These are phyloP conservation scores for Eurystomus gularis DNA, from an alignment of 2,113 vertebrate species.

Conservation along the genomic window DNA sequence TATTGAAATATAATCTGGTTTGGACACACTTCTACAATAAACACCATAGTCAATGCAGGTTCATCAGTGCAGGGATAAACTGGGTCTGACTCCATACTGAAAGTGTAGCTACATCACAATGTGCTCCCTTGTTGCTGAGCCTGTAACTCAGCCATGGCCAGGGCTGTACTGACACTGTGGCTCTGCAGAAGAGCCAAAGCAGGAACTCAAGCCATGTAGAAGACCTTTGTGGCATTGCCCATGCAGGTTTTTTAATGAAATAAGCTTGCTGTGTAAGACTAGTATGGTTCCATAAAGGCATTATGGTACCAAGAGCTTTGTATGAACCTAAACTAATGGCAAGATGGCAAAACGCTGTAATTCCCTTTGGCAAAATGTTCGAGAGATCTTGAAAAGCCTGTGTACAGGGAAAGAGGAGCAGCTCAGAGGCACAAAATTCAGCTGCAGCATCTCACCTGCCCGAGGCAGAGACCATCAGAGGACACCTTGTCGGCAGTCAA, in stretches of 20 bases:
- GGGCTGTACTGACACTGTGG: rapidly evolving
- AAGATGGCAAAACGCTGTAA: not conserved
- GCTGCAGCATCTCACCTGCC: not conserved
- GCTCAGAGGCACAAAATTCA: not conserved
- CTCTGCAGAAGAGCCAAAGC: not conserved
- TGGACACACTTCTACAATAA: not conserved
- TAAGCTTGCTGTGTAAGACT: not conserved
- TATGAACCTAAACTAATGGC: not conserved
- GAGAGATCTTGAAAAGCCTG: not conserved
- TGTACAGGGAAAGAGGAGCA: not conserved
- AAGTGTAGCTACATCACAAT: not conserved
- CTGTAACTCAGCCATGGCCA: not conserved
- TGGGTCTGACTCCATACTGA: not conserved
- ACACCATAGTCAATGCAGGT: not conserved
- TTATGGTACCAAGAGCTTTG: not conserved
- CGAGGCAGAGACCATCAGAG: not conserved
- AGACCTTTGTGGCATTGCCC: not conserved
- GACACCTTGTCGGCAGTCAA: rapidly evolving
- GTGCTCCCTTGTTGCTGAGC: not conserved
- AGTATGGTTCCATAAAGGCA: not conserved
- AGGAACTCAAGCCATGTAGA: not conserved
- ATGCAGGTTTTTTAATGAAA: not conserved
- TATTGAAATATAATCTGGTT: not conserved
- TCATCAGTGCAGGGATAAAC: not conserved
- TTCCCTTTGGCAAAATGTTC: not conserved